Conservation (phyloP, 2,888 invertebrate genomes). For the Neoaliturus tenellus region DNA sequence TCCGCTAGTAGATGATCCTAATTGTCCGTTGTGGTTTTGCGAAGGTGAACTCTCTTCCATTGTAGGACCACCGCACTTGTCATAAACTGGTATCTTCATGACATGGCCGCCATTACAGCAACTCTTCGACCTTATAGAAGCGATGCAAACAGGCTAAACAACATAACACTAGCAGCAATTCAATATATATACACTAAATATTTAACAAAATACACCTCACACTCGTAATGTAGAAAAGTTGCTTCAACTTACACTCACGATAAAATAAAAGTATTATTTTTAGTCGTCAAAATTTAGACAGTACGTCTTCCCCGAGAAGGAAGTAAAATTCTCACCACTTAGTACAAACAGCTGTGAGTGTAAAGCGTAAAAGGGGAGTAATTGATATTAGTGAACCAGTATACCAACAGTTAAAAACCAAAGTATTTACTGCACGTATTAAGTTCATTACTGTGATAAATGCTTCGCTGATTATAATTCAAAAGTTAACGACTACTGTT, state of each 20-base stretch:
- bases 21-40: slow-evolving; percentile 74
- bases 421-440: too few relatives aligned
- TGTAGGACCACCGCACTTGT: slow-evolving; percentile 71
- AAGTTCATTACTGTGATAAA: too few relatives aligned
- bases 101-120: slow-evolving; percentile 74
- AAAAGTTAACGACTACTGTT: too few relatives aligned
- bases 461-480: too few relatives aligned
- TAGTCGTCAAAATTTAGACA: slow-evolving; percentile 20
- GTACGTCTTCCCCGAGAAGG: slow-evolving; percentile 32
- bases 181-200: not conserved
- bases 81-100: slow-evolving; percentile 71
- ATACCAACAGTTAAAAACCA: not conserved
- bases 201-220: not conserved
- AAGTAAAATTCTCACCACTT: slow-evolving; percentile 12
- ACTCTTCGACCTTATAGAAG: slow-evolving; percentile 57
- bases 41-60: slow-evolving; percentile 75
- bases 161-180: slow-evolving; percentile 4
- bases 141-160: not conserved
- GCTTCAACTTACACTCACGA: not conserved
- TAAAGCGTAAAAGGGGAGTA: not conserved
- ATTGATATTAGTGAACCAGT: not conserved
- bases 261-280: slow-evolving; percentile 21
- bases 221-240: not conserved
- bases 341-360: slow-evolving; percentile 21
- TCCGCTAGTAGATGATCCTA: slow-evolving; percentile 70